Percentiles rank a stretch among this genome's conserved stretches.
Conservation (phyloP, 1,140 invertebrate genomes). For the Agraylea sexmaculata region DNA sequence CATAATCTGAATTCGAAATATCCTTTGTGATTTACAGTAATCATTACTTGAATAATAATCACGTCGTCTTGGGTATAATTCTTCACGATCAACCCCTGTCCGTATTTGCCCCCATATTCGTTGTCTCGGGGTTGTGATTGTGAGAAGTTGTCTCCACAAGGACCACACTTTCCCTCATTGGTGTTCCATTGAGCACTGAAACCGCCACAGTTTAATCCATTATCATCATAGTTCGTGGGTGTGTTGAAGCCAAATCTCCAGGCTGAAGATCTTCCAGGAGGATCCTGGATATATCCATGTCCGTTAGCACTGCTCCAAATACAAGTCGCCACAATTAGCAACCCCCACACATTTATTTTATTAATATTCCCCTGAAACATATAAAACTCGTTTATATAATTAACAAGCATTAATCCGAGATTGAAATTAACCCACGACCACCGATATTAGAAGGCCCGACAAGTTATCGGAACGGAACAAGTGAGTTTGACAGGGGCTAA, state of each 20-base stretch:
- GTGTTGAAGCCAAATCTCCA: conserved; percentile 69
- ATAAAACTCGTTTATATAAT: too few species aligned
- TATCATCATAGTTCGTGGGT: conserved; percentile 75
- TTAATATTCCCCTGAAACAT: too few species aligned
- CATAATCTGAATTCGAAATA: conserved; percentile 84
- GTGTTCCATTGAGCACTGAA: conserved; percentile 62
- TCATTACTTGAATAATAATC: conserved; percentile 60
- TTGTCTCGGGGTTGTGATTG: conserved; percentile 56
- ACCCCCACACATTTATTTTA: too few species aligned
- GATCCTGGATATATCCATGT: conserved; percentile 74
- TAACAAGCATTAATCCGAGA: too few species aligned
- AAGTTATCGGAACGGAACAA: too few species aligned
- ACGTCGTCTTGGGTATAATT: conserved; percentile 54
- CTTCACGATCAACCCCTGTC: conserved; percentile 65
- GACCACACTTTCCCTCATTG: conserved; percentile 71
- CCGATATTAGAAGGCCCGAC: too few species aligned
- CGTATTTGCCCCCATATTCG: conserved; percentile 76
- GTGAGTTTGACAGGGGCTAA: too few species aligned
- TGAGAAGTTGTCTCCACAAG: conserved; percentile 80
- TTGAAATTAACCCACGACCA: too few species aligned
- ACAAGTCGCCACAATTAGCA: too few species aligned
- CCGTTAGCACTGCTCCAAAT: too few species aligned
- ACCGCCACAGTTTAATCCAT: conserved; percentile 81
- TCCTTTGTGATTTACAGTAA: conserved; percentile 71
- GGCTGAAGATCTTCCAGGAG: conserved; percentile 70